Evolutionary conservation across 1,140 invertebrate species (phyloP), one percentile per base, ranked within the genome.

Genomic region (Habropoda laboriosa): DNA sequence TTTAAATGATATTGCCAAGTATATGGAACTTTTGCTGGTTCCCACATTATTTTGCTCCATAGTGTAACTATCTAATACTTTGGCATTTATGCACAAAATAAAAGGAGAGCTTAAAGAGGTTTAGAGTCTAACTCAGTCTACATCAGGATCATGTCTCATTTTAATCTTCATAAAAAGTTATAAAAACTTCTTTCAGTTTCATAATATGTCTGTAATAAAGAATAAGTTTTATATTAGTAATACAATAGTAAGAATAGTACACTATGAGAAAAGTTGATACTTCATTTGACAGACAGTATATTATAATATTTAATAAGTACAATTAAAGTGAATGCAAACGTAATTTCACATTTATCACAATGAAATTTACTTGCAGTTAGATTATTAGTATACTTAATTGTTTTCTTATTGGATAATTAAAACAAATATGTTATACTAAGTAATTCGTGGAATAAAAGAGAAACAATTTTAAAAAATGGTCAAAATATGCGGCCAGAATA

Each of bases 1-100:
- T 90, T 95, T 92, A 87, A 95, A 94, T 47, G 94, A 93, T 82
- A 95, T 88, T 57, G 92, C 86, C 73, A 94, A 87, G 78, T 94
- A 93, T 75, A 94, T 82, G 51, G 90, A 91, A 82, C 89, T 90
- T 83, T 90, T 93, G 58, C 86, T 90, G 57, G 82, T 89, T 70
- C 73, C 88, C 67, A 91, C 89, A 87, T 92, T 92, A 70, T 93
- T 93, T 45, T 90, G 81, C 87, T 93, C 92, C 92, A 93, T 93
- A 82, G 82, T 88, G 74, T 82, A 82, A 63, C 80, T 83, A 61
- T 82, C 51, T 75, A 83, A 60, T 83, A 84, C 71, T 80, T 86
- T 83, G 66, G 58, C 86, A 87, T 86, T 89, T 84, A 80, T 83
- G 66, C 51, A 27, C 38, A 49, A 72, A 80, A 49, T 60, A 66